phyloP scores from a whole-genome alignment of 2,888 invertebrate species.

The Pristionchus entomophagus region DNA sequence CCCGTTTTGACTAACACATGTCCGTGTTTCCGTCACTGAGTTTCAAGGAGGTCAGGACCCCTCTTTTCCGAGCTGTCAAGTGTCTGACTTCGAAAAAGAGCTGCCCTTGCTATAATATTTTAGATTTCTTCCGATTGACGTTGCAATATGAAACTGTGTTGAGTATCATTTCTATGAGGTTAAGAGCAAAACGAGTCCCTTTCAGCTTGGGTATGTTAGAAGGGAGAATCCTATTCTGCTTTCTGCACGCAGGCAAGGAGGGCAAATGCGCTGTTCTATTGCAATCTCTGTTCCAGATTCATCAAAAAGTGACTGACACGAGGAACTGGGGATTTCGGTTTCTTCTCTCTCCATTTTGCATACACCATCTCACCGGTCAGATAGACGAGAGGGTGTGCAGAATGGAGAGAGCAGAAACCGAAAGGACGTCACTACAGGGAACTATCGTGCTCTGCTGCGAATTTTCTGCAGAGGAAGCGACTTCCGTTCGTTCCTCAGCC shows the following conservation, averaged over 20 bases:
- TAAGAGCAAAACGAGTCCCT: too few relatives aligned
- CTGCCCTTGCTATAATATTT: too few relatives aligned
- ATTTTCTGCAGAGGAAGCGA: background rate
- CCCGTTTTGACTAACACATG: background rate
- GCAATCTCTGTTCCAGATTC: too few relatives aligned
- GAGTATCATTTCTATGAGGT: too few relatives aligned
- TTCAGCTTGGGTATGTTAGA: too few relatives aligned
- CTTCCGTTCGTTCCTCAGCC: background rate
- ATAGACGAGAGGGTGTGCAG: background rate
- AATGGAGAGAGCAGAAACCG: background rate
- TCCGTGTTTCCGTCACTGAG: constrained; percentile 11
- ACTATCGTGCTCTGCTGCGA: background rate
- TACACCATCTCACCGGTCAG: background rate
- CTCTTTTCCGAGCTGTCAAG: background rate
- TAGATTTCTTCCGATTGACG: too few relatives aligned
- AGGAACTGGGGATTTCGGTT: too few relatives aligned
- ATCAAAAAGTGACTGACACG: too few relatives aligned
- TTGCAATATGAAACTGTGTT: too few relatives aligned
- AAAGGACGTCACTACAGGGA: constrained; percentile 13
- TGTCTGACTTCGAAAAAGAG: background rate
- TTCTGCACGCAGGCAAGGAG: too few relatives aligned
- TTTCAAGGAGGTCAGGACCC: background rate
- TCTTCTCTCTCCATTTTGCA: background rate
- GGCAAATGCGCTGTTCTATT: too few relatives aligned
- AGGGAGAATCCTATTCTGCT: too few relatives aligned